Base-by-base conservation (phyloP, 2,797 vertebrate genomes). In the Erpetoichthys calabaricus region DNA sequence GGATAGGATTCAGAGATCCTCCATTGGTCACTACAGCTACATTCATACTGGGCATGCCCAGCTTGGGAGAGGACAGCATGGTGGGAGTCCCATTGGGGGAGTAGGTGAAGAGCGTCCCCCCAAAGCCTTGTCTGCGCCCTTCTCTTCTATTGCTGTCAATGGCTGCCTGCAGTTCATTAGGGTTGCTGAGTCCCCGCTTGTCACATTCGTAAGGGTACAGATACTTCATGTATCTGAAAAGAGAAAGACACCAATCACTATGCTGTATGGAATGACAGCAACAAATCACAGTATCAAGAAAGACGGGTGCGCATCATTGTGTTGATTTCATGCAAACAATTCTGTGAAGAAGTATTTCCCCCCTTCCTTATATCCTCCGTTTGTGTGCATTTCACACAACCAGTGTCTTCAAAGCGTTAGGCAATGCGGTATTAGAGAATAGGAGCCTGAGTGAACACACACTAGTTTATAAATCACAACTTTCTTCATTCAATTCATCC, bases 171-270 rank as follows among this genome's bases (percentile, higher is more conserved):
- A 98, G 87, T 74, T 98, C 95, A 0, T 90, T 96, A 72, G 94
- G 93, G 79, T 90, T 97, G 82, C 94, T 97, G 62, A 98, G 84
- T 44, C 87, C 81, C 0, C 91, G 82, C 71, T 95, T 93, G 68
- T 97, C 94, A 79, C 94, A 97, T 86, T 97, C 94, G 3, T 97
- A 97, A 9, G 93, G 92, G 64, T 98, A 98, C 68, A 98, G 73
- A 76, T 98, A 98, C 85, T 97, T 98, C 95, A 98, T 98, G 75
- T 98, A 97, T 77, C 95, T 98, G 77, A 0, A 5, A 1, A 44
- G 1, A 5, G 54, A 45, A 8, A 7, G 10, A 25, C 25, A 25
- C 25, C 25, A 25, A 25, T 25, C 25, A 25, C 25, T 25, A 25
- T 25, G 25, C 25, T 25, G 25, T 25, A 25, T 25, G 25, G 25